Percentiles rank a stretch among this genome's conserved stretches.
These are phyloP conservation scores for Peromyscus californicus DNA, from an alignment of 2,113 vertebrate species.

Conservation along the genomic window DNA sequence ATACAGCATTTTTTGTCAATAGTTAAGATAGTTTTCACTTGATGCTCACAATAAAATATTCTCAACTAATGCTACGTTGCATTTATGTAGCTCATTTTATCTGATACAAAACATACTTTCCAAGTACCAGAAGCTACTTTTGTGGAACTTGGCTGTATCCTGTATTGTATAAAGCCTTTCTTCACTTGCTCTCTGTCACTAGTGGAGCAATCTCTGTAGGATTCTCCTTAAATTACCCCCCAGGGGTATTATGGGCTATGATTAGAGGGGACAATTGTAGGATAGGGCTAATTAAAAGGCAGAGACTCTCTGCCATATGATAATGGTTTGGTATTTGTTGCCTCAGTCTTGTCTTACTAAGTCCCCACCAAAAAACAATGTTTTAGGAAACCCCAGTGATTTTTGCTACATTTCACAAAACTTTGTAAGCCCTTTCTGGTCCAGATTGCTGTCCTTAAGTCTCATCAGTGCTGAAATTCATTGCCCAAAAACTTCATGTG, in stretches of 20 bases:
- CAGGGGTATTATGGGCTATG: not conserved
- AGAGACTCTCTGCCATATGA: not conserved
- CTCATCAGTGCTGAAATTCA: not conserved
- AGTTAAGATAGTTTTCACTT: conserved; percentile 48
- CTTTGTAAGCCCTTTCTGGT: not conserved
- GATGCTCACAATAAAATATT: conserved; percentile 42
- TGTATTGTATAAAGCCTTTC: not conserved
- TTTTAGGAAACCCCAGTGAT: not conserved
- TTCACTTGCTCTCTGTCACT: not conserved
- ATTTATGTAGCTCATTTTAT: conserved; percentile 52
- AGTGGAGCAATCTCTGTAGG: not conserved
- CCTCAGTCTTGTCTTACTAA: not conserved
- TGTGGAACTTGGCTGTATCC: not conserved
- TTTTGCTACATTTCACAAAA: not conserved
- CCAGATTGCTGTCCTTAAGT: not conserved
- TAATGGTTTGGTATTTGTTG: not conserved
- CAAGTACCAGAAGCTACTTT: conserved; percentile 18
- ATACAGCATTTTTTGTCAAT: conserved; percentile 37
- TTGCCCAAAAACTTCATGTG: not conserved
- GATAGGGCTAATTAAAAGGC: not conserved
- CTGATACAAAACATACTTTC: not conserved
- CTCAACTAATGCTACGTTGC: conserved; percentile 47
- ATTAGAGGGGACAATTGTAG: not conserved
- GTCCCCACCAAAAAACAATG: not conserved
- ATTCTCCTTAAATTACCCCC: not conserved